Base-by-base conservation (phyloP, 2,113 vertebrate species). In the Rhadina sibilatrix region DNA sequence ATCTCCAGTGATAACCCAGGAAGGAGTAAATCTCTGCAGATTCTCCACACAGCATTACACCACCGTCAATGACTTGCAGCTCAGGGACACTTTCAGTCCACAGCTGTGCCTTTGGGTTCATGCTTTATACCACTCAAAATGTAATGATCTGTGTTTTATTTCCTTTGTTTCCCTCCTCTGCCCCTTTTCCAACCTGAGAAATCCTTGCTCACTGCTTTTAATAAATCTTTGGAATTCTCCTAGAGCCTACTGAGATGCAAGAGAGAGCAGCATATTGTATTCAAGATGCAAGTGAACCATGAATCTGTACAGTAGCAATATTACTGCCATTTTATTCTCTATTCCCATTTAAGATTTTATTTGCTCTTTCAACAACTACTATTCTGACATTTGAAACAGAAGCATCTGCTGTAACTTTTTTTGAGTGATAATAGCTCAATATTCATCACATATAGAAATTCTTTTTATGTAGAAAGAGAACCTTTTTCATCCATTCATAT, bases 301-400 rank as follows among this genome's bases (percentile, higher is more conserved):
- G 22, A 87, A 92, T 59, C 30, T 77, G 28, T 40, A 80, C 28
- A 47, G 53, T 7, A 61, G 75, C 46, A 69, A 90, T 61, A 80
- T 31, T 9, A 81, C 68, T 94, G 68, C 71, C 56, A 81, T 30
- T 83, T 83, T 10, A 35, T 50, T 71, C 68, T 87, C 68, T 66
- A 47, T 49, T 82, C 53, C 49, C 25, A 75, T 61, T 64, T 87
- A 84, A 75, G 38, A 53, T 80, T 84, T 75, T 88, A 86, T 88
- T 94, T 86, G 11, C 40, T 60, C 75, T 93, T 95, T 88, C 38
- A 83, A 71, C 44, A 70, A 56, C n/a, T 84, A 54, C 75, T 44
- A 28, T 21, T 64, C 75, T 83, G 85, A 87, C 47, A 93, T 66
- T 91, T 94, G 75, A 80, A 92, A 77, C 52, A 81, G 50, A 90